phyloP scores from a whole-genome alignment of 2,797 vertebrate species.

The Catamblyrhynchus diadema region DNA sequence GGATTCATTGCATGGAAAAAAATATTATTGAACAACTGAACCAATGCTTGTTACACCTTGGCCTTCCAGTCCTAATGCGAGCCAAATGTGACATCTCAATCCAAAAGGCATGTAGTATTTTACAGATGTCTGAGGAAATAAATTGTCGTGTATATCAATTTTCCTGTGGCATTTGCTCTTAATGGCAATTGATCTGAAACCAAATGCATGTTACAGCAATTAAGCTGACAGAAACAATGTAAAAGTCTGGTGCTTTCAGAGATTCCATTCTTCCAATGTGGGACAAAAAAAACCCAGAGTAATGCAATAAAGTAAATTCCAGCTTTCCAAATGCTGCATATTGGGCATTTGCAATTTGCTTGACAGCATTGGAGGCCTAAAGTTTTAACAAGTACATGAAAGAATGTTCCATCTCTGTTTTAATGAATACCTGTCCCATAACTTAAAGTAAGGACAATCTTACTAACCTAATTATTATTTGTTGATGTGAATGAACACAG shows the following conservation, averaged over 20 bases:
- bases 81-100: constrained; percentile 46
- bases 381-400: not conserved
- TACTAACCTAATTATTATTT: not conserved
- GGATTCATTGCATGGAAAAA: constrained; percentile 39
- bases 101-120: not conserved
- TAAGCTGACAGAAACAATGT: constrained; percentile 1
- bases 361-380: not conserved
- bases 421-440: not conserved
- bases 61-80: constrained; percentile 9
- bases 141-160: constrained; percentile 7
- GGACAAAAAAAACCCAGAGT: fast-evolving
- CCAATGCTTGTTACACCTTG: constrained; percentile 2
- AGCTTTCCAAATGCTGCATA: not conserved
- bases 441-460: not conserved
- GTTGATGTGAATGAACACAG: not conserved
- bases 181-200: constrained; percentile 50
- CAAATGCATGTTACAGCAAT: constrained; percentile 24
- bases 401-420: not conserved
- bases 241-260: not conserved
- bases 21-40: constrained; percentile 21
- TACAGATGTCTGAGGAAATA: constrained; percentile 39
- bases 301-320: not conserved
- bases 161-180: constrained; percentile 33
- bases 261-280: not conserved
- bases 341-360: not conserved